These are phyloP conservation scores for Daphoenositta chrysoptera DNA, from an alignment of 2,113 vertebrate species.

Conservation along the genomic window DNA sequence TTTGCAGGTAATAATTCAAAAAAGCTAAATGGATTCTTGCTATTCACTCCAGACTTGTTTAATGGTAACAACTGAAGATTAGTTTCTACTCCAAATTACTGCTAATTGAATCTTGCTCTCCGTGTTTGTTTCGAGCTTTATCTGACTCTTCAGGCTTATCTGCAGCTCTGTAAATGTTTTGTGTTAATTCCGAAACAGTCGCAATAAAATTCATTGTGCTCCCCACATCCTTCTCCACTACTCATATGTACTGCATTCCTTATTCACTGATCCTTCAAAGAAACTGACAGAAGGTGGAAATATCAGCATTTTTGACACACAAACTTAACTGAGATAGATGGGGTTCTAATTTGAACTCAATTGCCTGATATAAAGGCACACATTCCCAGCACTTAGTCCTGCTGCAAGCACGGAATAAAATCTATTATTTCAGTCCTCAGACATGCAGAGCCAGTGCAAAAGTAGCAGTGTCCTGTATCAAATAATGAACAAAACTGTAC, in stretches of 20 bases:
- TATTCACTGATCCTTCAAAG: background rate
- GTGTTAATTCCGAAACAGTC: background rate
- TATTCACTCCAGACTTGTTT: conserved; percentile 21
- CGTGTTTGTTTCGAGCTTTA: conserved; percentile 42
- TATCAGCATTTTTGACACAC: background rate
- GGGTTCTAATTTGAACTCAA: background rate
- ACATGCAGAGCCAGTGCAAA: background rate
- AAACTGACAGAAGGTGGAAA: background rate
- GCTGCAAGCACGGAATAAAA: background rate
- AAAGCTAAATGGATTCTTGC: conserved; percentile 38
- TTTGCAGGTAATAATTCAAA: conserved; percentile 49
- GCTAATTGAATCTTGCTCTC: conserved; percentile 46
- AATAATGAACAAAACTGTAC: background rate
- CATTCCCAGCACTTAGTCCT: background rate
- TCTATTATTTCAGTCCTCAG: background rate
- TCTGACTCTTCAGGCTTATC: conserved; percentile 42
- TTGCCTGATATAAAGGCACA: background rate
- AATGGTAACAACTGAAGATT: conserved; percentile 41
- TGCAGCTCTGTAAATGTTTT: conserved; percentile 21
- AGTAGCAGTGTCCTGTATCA: background rate
- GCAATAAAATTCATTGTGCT: background rate
- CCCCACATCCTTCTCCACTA: background rate
- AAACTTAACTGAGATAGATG: background rate
- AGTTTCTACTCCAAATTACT: conserved; percentile 44
- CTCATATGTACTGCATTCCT: background rate